Evolutionary conservation across 2,888 invertebrate genomes (phyloP).

Genomic region (Mesochorus sp.): DNA sequence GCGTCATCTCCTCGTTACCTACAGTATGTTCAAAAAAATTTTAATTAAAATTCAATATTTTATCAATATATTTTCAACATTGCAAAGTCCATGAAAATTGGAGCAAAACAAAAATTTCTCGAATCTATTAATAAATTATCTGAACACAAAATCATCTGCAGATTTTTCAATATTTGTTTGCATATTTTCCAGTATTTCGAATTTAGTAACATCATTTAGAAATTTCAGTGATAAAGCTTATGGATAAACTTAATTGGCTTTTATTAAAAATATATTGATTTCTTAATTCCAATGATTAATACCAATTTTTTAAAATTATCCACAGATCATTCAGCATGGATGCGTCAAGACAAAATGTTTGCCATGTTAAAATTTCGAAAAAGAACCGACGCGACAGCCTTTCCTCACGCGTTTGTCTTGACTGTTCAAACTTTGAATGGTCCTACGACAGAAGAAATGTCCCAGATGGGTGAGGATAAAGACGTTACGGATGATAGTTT

Average conservation of each 20-base stretch:
- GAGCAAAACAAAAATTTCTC: too few species aligned
- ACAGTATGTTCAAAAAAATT: conserved; percentile 75
- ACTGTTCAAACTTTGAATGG: conserved; percentile 70
- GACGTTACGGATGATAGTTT: neutral
- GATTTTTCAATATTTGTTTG: too few species aligned
- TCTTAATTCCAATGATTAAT: neutral
- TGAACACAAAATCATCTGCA: too few species aligned
- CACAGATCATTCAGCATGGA: conserved; percentile 76
- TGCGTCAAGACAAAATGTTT: conserved; percentile 79
- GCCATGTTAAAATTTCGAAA: conserved; percentile 77
- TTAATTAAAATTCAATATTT: neutral
- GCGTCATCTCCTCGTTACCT: conserved; percentile 76
- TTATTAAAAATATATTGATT: too few species aligned
- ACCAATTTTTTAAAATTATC: conserved; percentile 30
- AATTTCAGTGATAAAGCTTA: too few species aligned
- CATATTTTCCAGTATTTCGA: too few species aligned
- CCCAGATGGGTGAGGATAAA: neutral
- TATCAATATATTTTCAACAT: too few species aligned
- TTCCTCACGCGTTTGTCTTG: conserved; percentile 75
- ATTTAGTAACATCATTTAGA: too few species aligned
- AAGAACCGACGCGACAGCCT: conserved; percentile 70
- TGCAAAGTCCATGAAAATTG: too few species aligned
- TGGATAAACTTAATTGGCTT: too few species aligned
- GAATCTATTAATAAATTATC: too few species aligned
- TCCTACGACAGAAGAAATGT: neutral